Conservation (phyloP, 2,113 vertebrate genomes). For the Onychostoma macrolepis region DNA sequence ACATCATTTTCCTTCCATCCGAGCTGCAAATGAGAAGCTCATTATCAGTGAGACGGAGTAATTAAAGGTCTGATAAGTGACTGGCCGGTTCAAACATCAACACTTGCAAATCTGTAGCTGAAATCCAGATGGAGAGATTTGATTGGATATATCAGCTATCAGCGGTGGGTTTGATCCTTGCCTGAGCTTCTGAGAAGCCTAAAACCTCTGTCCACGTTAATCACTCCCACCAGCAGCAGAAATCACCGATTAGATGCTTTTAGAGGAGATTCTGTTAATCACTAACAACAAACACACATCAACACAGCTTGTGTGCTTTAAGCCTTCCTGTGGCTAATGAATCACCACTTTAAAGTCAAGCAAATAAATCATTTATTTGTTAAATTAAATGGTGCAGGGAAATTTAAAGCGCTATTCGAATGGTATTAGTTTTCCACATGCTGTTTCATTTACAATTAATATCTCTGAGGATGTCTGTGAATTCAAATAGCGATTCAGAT, state of each 20-base stretch:
- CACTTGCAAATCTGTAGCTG: conserved; percentile 5
- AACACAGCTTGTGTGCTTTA: conserved; percentile 14
- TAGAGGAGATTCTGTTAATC: conserved; percentile 38
- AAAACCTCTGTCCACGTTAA: conserved; percentile 21
- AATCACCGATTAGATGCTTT: conserved; percentile 27
- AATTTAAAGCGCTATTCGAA: neutral
- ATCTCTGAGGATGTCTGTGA: neutral
- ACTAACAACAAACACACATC: conserved; percentile 29
- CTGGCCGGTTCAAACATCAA: conserved; percentile 7
- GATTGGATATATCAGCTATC: conserved; percentile 17
- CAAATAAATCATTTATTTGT: neutral
- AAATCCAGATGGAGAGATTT: conserved; percentile 33
- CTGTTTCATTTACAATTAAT: conserved; percentile 6
- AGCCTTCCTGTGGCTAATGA: conserved; percentile 12
- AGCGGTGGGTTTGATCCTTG: conserved; percentile 11
- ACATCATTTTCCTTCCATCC: conserved; percentile 3
- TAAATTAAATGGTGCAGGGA: neutral
- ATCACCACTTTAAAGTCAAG: conserved; percentile 26
- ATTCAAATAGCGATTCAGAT: neutral
- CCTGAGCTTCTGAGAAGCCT: neutral
- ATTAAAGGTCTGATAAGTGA: conserved; percentile 32
- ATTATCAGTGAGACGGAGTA: conserved; percentile 1
- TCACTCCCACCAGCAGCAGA: conserved; percentile 27
- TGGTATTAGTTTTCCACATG: neutral
- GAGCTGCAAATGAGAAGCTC: conserved; percentile 27